phyloP scores from a whole-genome alignment of 2,113 vertebrate genomes.

The Callopanchax toddi region DNA sequence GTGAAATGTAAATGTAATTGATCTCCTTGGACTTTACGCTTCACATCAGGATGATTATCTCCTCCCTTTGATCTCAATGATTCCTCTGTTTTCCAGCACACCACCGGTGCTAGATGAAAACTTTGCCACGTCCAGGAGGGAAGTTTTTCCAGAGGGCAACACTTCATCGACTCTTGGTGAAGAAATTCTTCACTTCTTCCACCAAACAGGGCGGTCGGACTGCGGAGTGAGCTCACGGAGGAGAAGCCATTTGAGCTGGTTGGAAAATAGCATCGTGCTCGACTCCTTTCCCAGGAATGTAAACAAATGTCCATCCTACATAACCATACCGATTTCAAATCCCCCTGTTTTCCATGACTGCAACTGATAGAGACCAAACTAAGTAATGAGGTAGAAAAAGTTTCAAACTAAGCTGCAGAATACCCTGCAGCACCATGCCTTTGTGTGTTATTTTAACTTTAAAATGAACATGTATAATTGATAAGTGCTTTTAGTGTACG shows the following conservation, averaged over 20 bases:
- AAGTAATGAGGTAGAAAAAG: not conserved
- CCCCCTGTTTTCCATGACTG: not conserved
- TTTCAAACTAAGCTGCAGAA: not conserved
- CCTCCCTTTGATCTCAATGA: constrained; percentile 58
- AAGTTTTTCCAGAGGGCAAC: constrained; percentile 18
- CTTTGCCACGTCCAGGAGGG: constrained; percentile 17
- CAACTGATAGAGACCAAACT: not conserved
- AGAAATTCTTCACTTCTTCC: constrained; percentile 31
- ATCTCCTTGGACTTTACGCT: constrained; percentile 47
- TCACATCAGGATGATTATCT: constrained; percentile 51
- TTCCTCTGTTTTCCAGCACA: constrained; percentile 49
- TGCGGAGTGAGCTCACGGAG: constrained; percentile 43
- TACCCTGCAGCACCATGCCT: not conserved
- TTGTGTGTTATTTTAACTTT: constrained; percentile 11
- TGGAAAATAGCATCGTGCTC: constrained; percentile 28
- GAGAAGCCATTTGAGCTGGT: constrained; percentile 24
- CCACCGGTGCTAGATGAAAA: constrained; percentile 55
- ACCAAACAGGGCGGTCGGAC: constrained; percentile 24
- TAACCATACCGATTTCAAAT: not conserved
- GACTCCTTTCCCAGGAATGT: not conserved
- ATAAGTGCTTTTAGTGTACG: constrained; percentile 30
- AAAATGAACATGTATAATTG: constrained; percentile 24
- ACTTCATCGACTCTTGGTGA: constrained; percentile 38
- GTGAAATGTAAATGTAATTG: constrained; percentile 66
- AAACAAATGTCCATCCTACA: not conserved